phyloP scores from a whole-genome alignment of 2,888 invertebrate genomes.

The Drosophila falleni region DNA sequence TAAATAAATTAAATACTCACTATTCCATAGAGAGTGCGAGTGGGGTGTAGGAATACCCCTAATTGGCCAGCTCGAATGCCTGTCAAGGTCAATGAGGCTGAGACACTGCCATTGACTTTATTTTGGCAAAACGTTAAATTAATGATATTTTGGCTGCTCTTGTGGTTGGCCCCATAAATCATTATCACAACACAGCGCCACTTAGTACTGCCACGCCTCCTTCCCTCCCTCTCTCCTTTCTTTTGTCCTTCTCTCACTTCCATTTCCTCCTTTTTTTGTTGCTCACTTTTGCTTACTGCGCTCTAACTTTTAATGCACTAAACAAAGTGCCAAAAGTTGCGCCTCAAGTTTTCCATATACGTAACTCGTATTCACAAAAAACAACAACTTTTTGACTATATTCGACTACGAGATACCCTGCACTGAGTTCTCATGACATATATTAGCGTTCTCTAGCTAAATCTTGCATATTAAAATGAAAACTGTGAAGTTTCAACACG shows the following conservation, averaged over 20 bases:
- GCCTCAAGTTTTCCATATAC: slow-evolving; percentile 35
- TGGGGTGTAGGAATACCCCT: neutral
- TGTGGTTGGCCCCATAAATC: slow-evolving; percentile 48
- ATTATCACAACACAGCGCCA: slow-evolving; percentile 36
- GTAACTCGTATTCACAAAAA: slow-evolving; percentile 14
- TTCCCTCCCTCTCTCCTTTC: neutral
- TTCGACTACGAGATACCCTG: neutral
- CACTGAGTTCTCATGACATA: neutral
- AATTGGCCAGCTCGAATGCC: neutral
- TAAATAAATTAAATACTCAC: slow-evolving; percentile 63
- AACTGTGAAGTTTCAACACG: no score
- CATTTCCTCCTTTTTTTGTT: neutral
- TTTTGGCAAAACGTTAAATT: slow-evolving; percentile 29
- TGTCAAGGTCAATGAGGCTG: slow-evolving; percentile 20
- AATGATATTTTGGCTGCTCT: slow-evolving; percentile 39
- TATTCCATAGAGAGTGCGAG: neutral
- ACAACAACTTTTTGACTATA: neutral
- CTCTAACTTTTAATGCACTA: slow-evolving; percentile 69
- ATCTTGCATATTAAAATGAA: no score
- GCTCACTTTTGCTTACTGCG: slow-evolving; percentile 11
- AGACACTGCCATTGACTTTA: slow-evolving; percentile 14
- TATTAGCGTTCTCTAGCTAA: no score
- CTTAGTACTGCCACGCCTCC: slow-evolving; percentile 19
- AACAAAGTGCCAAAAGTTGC: slow-evolving; percentile 68
- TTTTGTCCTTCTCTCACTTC: neutral